Conservation (phyloP, 2,113 vertebrate genomes). For the Gymnocephalus cernua region DNA sequence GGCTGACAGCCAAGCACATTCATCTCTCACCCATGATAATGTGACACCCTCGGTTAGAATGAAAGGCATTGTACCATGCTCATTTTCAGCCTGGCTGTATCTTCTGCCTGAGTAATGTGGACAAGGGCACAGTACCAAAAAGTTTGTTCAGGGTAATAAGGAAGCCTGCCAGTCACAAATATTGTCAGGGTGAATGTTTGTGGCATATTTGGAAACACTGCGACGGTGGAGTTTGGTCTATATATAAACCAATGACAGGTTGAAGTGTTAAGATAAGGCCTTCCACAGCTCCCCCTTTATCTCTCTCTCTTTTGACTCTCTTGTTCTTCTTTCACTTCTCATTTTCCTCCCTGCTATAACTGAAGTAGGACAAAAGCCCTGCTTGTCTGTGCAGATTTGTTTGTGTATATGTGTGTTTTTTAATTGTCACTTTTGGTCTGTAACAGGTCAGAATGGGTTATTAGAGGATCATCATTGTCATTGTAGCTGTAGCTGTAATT, state of each 20-base stretch:
- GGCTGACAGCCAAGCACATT: constrained; percentile 39
- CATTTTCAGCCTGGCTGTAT: constrained; percentile 31
- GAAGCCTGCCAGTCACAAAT: constrained; percentile 29
- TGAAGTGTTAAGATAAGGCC: constrained; percentile 71
- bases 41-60: constrained; percentile 49
- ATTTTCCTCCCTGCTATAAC: constrained; percentile 32
- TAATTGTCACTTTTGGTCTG: constrained; percentile 61
- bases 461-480: constrained; percentile 74
- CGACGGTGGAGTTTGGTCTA: constrained; percentile 27
- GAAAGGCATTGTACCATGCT: constrained; percentile 47
- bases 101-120: constrained; percentile 43
- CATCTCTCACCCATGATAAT: constrained; percentile 46
- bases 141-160: constrained; percentile 24
- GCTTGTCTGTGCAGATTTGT: constrained; percentile 66
- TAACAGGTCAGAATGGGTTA: constrained; percentile 70
- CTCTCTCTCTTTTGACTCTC: constrained; percentile 22
- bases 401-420: constrained; percentile 35
- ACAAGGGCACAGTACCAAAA: constrained; percentile 21
- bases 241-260: constrained; percentile 65
- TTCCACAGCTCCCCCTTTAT: constrained; percentile 35
- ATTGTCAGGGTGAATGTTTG: constrained; percentile 36
- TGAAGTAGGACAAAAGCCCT: constrained; percentile 31
- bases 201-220: constrained; percentile 27
- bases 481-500: constrained; percentile 72
- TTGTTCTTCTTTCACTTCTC: constrained; percentile 73